A percentile compares a stretch with the other conserved stretches of the same genome.
phyloP scores from a whole-genome alignment of 1,140 invertebrate genomes.

The Calephelis virginiensis region DNA sequence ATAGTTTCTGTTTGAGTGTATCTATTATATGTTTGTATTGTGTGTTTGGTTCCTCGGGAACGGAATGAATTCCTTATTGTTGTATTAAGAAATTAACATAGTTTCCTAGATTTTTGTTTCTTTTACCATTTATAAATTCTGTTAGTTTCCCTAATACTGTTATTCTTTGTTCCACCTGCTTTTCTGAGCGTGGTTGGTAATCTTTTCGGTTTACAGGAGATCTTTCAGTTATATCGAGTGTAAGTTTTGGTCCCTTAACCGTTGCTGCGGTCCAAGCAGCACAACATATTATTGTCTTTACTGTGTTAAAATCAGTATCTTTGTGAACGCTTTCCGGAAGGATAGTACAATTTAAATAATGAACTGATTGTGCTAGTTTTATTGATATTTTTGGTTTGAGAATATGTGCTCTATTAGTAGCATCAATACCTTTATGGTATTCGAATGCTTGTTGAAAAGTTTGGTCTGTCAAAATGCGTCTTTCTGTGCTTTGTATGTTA shows the following conservation, averaged over 20 bases:
- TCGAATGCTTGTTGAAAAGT: conserved; percentile 3
- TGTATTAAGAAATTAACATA: conserved; percentile 9
- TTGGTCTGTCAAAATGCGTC: neutral
- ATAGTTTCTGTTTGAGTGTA: conserved; percentile 38
- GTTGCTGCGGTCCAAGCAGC: conserved; percentile 30
- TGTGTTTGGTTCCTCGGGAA: conserved; percentile 31
- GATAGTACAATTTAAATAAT: conserved; percentile 26
- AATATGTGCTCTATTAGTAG: conserved; percentile 28
- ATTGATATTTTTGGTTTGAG: conserved; percentile 33
- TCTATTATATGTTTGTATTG: conserved; percentile 27
- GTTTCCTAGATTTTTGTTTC: conserved; percentile 20
- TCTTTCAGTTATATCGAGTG: neutral
- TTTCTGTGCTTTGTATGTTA: neutral
- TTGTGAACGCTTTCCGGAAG: conserved; percentile 20
- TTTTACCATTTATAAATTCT: conserved; percentile 30
- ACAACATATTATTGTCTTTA: conserved; percentile 27
- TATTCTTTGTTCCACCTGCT: conserved; percentile 19
- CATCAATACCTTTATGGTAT: conserved; percentile 12
- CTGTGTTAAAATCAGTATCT: conserved; percentile 19
- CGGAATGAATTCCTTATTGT: conserved; percentile 28
- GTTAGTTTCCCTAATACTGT: conserved; percentile 26
- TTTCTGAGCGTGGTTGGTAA: conserved; percentile 27
- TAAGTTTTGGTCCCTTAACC: conserved; percentile 17
- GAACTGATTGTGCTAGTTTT: conserved; percentile 23
- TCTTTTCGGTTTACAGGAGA: neutral